A percentile compares a stretch with the other conserved stretches of the same genome.
These are phyloP conservation scores for Conger conger DNA, from an alignment of 2,113 vertebrate species.

Conservation along the genomic window DNA sequence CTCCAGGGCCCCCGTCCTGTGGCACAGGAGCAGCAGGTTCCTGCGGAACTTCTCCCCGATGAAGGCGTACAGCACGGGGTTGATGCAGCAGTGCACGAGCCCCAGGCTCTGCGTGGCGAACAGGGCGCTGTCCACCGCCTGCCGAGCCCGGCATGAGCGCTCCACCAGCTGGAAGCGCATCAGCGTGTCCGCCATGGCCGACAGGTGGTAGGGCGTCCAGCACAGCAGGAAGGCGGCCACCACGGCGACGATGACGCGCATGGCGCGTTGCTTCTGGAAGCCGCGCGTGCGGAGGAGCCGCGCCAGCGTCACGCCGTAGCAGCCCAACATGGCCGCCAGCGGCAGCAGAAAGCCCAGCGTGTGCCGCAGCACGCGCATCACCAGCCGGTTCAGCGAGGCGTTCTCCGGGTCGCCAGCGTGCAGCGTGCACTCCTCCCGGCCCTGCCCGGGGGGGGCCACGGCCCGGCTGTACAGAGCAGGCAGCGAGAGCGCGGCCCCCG, in stretches of 20 bases:
- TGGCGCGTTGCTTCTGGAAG: conserved; percentile 71
- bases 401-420: conserved; percentile 31
- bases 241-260: conserved; percentile 69
- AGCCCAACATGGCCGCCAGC: conserved; percentile 60
- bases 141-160: conserved; percentile 40
- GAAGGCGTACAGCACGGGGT: conserved; percentile 72
- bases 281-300: conserved; percentile 62
- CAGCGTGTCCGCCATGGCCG: conserved; percentile 57
- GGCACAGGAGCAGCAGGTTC: conserved; percentile 53
- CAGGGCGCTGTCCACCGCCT: conserved; percentile 41
- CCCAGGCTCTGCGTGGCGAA: conserved; percentile 51
- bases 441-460: rapidly evolving
- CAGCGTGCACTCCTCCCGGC: conserved; percentile 37
- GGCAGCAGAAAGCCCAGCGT: conserved; percentile 68
- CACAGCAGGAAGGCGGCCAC: conserved; percentile 67
- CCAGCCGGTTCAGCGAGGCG: conserved; percentile 28
- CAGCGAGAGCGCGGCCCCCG: conserved; percentile 32
- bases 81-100: conserved; percentile 70
- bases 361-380: conserved; percentile 50
- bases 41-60: conserved; percentile 72
- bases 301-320: conserved; percentile 62
- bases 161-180: conserved; percentile 42
- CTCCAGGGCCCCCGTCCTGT: conserved; percentile 41
- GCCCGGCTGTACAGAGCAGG: conserved; percentile 35
- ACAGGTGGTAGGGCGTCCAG: conserved; percentile 68